These are phyloP conservation scores for Diaperis boleti DNA, from an alignment of 2,888 invertebrate genomes.

Conservation along the genomic window DNA sequence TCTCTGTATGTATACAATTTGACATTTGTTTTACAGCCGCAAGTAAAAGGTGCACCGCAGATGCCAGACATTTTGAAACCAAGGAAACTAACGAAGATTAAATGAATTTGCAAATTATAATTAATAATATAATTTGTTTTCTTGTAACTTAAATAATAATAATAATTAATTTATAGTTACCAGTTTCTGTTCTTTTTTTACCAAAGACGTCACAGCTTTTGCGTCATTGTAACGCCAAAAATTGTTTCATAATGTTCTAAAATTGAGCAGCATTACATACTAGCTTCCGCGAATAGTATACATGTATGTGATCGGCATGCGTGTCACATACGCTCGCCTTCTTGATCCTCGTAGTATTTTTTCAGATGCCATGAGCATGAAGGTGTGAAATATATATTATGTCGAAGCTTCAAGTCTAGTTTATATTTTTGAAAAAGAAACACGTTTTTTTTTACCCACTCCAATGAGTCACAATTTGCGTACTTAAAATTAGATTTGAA, in stretches of 20 bases:
- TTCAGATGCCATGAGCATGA: constrained; percentile 38
- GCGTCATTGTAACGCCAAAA: constrained; percentile 32
- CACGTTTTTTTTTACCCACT: no score
- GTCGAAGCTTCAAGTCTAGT: no score
- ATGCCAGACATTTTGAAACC: constrained; percentile 39
- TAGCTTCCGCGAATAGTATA: constrained; percentile 43
- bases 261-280: constrained; percentile 42
- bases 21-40: constrained; percentile 53
- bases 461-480: neutral
- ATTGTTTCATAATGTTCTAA: constrained; percentile 49
- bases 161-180: constrained; percentile 1
- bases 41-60: constrained; percentile 53
- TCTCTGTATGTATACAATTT: neutral
- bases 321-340: constrained; percentile 42
- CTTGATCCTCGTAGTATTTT: constrained; percentile 45
- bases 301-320: no score
- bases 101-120: constrained; percentile 34
- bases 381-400: neutral
- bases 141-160: constrained; percentile 12
- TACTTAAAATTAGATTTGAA: neutral
- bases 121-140: constrained; percentile 20
- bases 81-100: constrained; percentile 36
- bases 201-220: constrained; percentile 17
- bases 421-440: no score
- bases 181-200: neutral